Base-by-base conservation (phyloP, 2,113 vertebrate genomes). In the Micromys minutus region DNA sequence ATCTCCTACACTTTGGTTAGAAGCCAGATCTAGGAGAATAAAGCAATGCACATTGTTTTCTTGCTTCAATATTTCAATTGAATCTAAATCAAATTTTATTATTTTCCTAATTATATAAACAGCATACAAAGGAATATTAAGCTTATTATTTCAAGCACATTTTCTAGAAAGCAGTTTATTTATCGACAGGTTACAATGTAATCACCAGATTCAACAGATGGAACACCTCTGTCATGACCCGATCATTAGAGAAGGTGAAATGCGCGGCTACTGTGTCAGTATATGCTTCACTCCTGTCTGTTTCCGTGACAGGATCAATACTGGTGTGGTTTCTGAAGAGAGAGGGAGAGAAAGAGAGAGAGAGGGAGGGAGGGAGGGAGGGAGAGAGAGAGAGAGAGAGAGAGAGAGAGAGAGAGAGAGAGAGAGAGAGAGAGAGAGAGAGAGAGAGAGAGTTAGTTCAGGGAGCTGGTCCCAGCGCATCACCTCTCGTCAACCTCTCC, bases 91-190 rank as follows among this genome's bases (percentile, higher is more conserved):
- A 76, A 71, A 84, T 52, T 4, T 61, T 29, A 8, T 42, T 69
- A 36, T 92, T 87, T 71, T 42, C 24, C 52, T 75, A 63, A 89
- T 84, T 22, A 7, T 69, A 69, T 21, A n/a, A 55, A 61, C 6
- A 50, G 3, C 52, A 1, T 34, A 63, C 4, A 55, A 31, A 57
- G 26, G 85, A 36, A 69, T 84, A 72, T 47, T 76, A 79, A 76
- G 22, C 47, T 93, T 77, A 50, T 92, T 24, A 91, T 89, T 87
- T 95, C 36, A 95, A 90, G 84, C 59, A 61, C 59, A 42, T 4
- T 5, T 86, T 93, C 85, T 93, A 85, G 50, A 0, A 61, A 69
- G 2, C 39, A 74, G 0, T 92, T 87, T 90, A 57, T 24, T 91
- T 52, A 91, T 52, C 57, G 36, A 42, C 5, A 12, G 31, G 50